Base-by-base conservation (phyloP, 2,113 vertebrate genomes). In the Takifugu flavidus region DNA sequence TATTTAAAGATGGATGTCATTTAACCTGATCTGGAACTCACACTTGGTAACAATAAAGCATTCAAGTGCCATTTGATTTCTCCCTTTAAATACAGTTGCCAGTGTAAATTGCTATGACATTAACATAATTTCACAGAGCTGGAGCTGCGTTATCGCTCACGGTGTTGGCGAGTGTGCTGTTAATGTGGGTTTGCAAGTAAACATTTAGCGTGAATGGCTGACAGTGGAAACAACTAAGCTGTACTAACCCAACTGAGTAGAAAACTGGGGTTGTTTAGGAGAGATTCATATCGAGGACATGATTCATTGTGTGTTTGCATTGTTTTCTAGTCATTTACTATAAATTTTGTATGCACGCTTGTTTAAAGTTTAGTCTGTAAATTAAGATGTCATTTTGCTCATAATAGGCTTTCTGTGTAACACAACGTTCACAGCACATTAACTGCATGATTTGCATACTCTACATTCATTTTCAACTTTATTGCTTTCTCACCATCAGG, bases 401-500 rank as follows among this genome's bases (percentile, higher is more conserved):
- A 45, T 14, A 45, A 15, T 1, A 45, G 12, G 4, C 44, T 15
- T 45, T 4, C 44, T 3, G 13, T 45, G 4, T 15, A 45, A 45
- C 13, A 11, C 14, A 45, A 45, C 44, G 44, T 45, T 45, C 25
- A 51, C 65, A 43, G 46, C 15, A 62, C 45, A 62, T 69, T 52
- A 61, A 78, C 62, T 59, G 44, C 25, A 45, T 70, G 55, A 65
- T 82, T 80, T 63, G 49, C 57, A 56, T 57, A 13, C 28, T 14
- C 44, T 26, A 25, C 13, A 49, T 65, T 69, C 56, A 70, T 72
- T 66, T 64, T 76, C 43, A 78, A 50, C 63, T 75, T 69, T 60
- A 63, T 61, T 65, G 63, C 74, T 63, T 67, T 74, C 50, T 52
- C 42, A 59, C 74, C 44, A 77, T 78, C 70, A 67, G 57, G 53